phyloP scores from a whole-genome alignment of 1,140 invertebrate genomes.

The Magallana ariakensis region DNA sequence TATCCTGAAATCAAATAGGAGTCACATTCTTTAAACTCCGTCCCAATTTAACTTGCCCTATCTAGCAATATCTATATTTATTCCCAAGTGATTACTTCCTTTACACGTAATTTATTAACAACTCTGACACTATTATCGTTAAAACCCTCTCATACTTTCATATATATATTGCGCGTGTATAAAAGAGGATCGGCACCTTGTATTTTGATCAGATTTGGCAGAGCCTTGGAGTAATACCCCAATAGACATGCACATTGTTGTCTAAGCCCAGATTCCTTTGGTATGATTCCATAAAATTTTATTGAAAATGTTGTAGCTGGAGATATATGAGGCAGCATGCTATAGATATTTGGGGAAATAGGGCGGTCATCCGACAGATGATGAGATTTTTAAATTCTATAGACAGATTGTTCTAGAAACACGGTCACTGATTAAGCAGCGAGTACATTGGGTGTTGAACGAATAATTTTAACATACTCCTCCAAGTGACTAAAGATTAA shows the following conservation, averaged over 20 bases:
- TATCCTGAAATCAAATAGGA: conserved; percentile 1
- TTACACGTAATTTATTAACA: background rate
- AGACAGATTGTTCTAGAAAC: too few relatives aligned
- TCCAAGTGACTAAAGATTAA: too few relatives aligned
- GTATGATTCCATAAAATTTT: conserved; percentile 9
- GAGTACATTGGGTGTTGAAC: too few relatives aligned
- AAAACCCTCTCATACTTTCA: background rate
- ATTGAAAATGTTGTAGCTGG: background rate
- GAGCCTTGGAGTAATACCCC: background rate
- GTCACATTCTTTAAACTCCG: background rate
- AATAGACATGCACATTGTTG: background rate
- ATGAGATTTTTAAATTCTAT: background rate
- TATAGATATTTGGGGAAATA: background rate
- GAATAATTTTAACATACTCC: too few relatives aligned
- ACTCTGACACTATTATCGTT: conserved; percentile 20
- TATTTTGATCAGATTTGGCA: background rate
- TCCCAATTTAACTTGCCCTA: conserved; percentile 24
- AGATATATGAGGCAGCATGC: background rate
- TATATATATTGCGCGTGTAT: background rate
- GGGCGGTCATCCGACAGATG: background rate
- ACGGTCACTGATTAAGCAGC: too few relatives aligned
- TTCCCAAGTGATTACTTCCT: conserved; percentile 31
- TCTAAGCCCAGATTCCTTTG: background rate
- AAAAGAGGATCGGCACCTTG: background rate
- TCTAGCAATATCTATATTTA: conserved; percentile 26